Percentiles rank a stretch among this genome's conserved stretches.
phyloP scores from a whole-genome alignment of 2,113 vertebrate species.

The cat (Felis catus) region DNA sequence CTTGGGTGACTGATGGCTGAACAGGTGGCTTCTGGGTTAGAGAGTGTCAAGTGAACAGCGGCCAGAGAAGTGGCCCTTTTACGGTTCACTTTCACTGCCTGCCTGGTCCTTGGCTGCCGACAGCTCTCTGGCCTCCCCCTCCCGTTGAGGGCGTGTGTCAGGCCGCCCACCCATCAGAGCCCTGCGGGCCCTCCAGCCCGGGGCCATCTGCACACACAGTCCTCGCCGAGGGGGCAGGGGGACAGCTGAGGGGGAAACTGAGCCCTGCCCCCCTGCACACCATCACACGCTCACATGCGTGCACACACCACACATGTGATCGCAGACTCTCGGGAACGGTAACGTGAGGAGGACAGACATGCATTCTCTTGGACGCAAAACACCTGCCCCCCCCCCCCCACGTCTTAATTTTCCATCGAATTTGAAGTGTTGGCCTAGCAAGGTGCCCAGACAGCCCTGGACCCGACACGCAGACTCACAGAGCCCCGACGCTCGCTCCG shows the following conservation, averaged over 20 bases:
- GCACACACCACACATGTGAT: not conserved
- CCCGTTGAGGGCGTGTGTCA: not conserved
- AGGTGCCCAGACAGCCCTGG: rapidly evolving
- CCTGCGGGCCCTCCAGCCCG: not conserved
- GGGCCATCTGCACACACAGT: not conserved
- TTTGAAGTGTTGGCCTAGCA: not conserved
- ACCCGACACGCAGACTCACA: rapidly evolving
- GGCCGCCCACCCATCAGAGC: not conserved
- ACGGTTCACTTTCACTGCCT: constrained; percentile 87
- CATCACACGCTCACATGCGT: rapidly evolving
- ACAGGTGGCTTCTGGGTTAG: constrained; percentile 90
- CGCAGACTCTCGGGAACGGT: not conserved
- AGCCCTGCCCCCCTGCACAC: not conserved
- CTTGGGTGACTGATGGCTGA: constrained; percentile 90
- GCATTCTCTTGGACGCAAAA: not conserved
- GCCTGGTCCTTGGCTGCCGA: constrained; percentile 75
- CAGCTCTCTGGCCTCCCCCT: constrained; percentile 68
- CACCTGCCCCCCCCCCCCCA: not conserved
- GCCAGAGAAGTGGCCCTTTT: constrained; percentile 89
- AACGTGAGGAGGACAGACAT: not conserved
- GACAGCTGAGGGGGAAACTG: constrained; percentile 4
- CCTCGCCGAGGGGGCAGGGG: not conserved
- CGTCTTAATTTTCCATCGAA: not conserved
- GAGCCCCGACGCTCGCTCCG: rapidly evolving
- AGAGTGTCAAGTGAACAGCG: constrained; percentile 89